Conservation (phyloP, 2,113 vertebrate species). For the Menura novaehollandiae region DNA sequence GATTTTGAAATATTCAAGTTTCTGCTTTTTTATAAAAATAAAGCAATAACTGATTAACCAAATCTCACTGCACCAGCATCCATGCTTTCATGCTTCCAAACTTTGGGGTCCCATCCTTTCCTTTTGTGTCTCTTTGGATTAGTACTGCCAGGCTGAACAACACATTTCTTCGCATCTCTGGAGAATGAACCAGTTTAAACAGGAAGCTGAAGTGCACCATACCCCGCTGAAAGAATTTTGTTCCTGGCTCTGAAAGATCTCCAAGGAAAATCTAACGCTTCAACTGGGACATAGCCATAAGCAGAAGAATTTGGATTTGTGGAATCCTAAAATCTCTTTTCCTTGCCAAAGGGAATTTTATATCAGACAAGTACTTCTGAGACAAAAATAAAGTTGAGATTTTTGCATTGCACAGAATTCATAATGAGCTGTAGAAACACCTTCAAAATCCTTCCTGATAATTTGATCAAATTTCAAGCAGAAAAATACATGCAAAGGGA, state of each 20-base stretch:
- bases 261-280: neutral
- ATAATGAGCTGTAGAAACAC: neutral
- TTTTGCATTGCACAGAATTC: slow-evolving; percentile 10
- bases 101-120: neutral
- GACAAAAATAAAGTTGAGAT: slow-evolving; percentile 28
- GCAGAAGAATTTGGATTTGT: neutral
- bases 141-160: neutral
- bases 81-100: neutral
- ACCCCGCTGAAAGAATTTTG: neutral
- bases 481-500: neutral
- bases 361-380: neutral
- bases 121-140: neutral
- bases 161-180: neutral
- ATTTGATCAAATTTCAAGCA: neutral
- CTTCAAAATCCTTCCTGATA: neutral
- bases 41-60: neutral
- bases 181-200: neutral
- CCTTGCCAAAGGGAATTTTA: slow-evolving; percentile 27
- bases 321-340: neutral
- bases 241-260: neutral
- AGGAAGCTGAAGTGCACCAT: neutral
- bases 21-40: neutral
- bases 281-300: neutral
- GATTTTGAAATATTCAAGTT: neutral
- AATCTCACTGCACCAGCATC: neutral